phyloP scores from a whole-genome alignment of 2,113 vertebrate genomes.

The Nestor notabilis region DNA sequence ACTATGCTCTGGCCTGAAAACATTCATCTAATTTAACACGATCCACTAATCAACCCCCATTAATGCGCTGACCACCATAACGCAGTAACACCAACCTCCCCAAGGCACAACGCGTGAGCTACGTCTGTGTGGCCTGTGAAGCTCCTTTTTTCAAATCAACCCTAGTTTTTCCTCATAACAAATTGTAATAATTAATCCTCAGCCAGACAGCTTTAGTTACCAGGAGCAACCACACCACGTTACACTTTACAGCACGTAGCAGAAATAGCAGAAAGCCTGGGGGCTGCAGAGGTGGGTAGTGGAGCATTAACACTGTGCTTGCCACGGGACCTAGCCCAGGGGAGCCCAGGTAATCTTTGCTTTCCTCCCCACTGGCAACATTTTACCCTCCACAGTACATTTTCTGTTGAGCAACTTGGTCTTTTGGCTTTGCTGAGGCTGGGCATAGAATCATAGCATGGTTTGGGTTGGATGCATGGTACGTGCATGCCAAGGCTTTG shows the following conservation, averaged over 20 bases:
- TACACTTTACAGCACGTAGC: not conserved
- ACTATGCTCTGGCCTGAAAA: not conserved
- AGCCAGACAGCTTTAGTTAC: not conserved
- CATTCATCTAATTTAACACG: not conserved
- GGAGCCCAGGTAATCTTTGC: not conserved
- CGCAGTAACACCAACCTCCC: rapidly evolving
- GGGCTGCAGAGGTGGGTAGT: not conserved
- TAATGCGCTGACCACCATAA: not conserved
- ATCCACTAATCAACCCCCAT: not conserved
- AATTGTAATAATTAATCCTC: not conserved
- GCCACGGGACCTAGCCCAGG: not conserved
- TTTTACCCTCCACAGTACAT: not conserved
- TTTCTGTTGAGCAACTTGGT: not conserved
- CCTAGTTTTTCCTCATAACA: not conserved
- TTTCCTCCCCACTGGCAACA: not conserved
- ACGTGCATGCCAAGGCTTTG: not conserved
- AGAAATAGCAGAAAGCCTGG: not conserved
- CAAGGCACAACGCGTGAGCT: rapidly evolving
- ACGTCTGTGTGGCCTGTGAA: not conserved
- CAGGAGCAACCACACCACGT: not conserved
- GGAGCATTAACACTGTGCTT: not conserved
- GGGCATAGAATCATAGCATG: not conserved
- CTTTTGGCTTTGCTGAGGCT: not conserved
- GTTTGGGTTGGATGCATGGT: not conserved
- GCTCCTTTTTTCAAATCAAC: not conserved